phyloP scores from a whole-genome alignment of 2,888 invertebrate species.

The Antheraea assamensis region DNA sequence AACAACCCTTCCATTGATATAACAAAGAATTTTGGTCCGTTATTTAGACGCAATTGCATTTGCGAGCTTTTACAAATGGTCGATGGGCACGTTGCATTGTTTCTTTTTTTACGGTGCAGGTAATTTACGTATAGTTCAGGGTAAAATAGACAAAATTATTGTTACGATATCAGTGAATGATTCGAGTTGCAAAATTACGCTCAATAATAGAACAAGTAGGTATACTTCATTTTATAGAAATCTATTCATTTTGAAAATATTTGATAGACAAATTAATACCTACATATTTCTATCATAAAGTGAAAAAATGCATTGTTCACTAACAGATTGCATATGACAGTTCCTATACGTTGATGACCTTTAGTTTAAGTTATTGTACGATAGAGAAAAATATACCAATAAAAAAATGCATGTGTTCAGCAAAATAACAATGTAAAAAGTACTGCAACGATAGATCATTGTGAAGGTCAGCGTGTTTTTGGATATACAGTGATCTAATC shows the following conservation, averaged over 20 bases:
- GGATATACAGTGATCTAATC: not conserved
- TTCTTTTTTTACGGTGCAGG: slow-evolving; percentile 30
- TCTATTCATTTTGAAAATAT: not conserved
- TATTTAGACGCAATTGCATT: slow-evolving; percentile 67
- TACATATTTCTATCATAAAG: too few relatives aligned
- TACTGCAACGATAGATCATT: not conserved
- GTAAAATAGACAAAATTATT: not conserved
- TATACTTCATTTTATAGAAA: not conserved
- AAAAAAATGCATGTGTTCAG: not conserved
- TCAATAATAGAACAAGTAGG: not conserved
- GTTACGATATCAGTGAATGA: not conserved
- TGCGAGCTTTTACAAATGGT: slow-evolving; percentile 58
- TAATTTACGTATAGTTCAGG: not conserved
- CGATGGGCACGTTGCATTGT: slow-evolving; percentile 35
- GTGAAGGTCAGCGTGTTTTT: not conserved
- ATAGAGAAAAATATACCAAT: not conserved
- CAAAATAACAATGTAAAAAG: not conserved
- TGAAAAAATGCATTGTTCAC: too few relatives aligned
- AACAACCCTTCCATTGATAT: slow-evolving; percentile 75
- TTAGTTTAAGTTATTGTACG: not conserved
- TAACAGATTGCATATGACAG: too few relatives aligned
- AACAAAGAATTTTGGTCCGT: slow-evolving; percentile 62
- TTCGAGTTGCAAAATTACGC: not conserved
- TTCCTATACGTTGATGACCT: too few relatives aligned
- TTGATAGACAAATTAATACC: too few relatives aligned